Evolutionary conservation across 1,140 invertebrate genomes (phyloP).

Genomic region (Cydia pomonella): DNA sequence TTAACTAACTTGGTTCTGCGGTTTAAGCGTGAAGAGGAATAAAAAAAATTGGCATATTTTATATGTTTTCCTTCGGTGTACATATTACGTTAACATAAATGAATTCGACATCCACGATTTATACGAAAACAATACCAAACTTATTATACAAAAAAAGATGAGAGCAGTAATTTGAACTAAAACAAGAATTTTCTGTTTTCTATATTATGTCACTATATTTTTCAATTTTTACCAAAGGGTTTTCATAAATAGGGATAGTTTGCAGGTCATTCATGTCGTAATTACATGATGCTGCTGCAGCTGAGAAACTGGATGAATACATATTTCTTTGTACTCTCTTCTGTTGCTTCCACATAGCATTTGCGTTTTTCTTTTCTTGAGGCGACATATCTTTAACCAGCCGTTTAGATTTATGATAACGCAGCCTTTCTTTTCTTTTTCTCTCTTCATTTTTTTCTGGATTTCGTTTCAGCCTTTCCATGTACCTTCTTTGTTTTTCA

Average conservation of each 20-base stretch:
- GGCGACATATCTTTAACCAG: slow-evolving; percentile 5
- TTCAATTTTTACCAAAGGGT: slow-evolving; percentile 7
- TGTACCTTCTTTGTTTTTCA: slow-evolving; percentile 26
- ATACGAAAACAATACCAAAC: no score
- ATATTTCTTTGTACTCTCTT: background rate
- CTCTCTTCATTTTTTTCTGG: slow-evolving; percentile 29
- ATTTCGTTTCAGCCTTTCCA: slow-evolving; percentile 20
- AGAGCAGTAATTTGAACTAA: no score
- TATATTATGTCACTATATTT: background rate
- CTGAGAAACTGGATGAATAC: background rate
- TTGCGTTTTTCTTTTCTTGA: background rate
- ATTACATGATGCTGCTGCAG: background rate
- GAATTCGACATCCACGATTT: no score
- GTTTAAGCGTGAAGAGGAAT: no score
- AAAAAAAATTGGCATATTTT: no score
- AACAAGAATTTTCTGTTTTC: no score
- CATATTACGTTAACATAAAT: no score
- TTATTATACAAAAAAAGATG: no score
- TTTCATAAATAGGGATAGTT: background rate
- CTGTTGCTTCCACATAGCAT: background rate
- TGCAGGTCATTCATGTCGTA: background rate
- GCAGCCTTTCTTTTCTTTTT: slow-evolving; percentile 24
- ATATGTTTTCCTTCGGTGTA: no score
- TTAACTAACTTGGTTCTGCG: no score
- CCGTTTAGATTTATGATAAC: background rate